phyloP scores from a whole-genome alignment of 2,888 invertebrate genomes.

The Cephus pulcher region DNA sequence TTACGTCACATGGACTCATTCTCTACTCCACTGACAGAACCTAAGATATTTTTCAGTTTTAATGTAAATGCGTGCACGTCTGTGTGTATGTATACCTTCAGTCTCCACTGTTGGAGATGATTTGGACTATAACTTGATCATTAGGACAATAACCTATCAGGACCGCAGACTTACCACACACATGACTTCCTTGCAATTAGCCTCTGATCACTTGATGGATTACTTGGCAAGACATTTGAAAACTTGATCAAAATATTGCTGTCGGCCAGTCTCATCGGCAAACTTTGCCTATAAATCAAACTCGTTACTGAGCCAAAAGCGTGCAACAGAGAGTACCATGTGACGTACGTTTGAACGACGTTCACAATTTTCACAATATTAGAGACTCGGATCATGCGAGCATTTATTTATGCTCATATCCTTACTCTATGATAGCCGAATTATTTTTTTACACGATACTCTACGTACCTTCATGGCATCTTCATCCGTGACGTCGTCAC shows the following conservation, averaged over 20 bases:
- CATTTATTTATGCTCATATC: not conserved
- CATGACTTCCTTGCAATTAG: not conserved
- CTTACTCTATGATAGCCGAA: not conserved
- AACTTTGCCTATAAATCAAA: not conserved
- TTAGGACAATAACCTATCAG: not conserved
- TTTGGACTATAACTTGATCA: not conserved
- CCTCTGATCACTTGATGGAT: not conserved
- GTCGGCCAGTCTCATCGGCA: not conserved
- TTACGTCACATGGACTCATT: not conserved
- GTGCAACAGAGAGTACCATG: not conserved
- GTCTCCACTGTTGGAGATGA: not conserved
- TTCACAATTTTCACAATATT: not conserved
- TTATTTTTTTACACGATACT: conserved; percentile 16
- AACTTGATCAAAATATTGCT: not conserved
- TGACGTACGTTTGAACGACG: not conserved
- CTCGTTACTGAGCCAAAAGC: not conserved
- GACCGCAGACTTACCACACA: not conserved
- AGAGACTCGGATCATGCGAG: not conserved
- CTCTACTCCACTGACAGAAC: not conserved
- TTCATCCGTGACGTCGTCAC: conserved; percentile 90
- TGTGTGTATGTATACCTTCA: not conserved
- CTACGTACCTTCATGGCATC: conserved; percentile 86
- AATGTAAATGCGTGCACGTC: not conserved
- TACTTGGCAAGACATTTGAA: not conserved
- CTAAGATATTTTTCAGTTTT: not conserved